Evolutionary conservation across 2,797 vertebrate genomes (phyloP).

Genomic region (Hydrolagus colliei): DNA sequence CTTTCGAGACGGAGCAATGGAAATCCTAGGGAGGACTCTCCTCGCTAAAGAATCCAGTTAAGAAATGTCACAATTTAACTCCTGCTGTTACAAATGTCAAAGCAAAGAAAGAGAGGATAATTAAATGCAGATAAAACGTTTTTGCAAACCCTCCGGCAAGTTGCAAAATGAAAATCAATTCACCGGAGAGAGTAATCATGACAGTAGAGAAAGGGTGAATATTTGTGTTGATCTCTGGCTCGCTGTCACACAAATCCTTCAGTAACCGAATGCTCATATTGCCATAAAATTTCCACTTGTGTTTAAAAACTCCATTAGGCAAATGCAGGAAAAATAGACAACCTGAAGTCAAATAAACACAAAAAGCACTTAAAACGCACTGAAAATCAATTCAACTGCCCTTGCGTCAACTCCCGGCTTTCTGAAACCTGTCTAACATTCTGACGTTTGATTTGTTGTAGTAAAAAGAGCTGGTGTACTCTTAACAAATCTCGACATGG

Average conservation of each 20-base stretch:
- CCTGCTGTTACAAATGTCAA: not conserved
- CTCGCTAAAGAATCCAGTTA: not conserved
- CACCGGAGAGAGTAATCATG: not conserved
- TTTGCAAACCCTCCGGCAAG: not conserved
- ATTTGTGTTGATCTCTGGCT: constrained; percentile 52
- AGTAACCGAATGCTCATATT: constrained; percentile 43
- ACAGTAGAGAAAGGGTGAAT: not conserved
- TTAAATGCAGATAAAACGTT: not conserved
- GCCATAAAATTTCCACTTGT: constrained; percentile 46
- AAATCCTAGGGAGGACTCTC: not conserved
- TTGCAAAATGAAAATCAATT: not conserved
- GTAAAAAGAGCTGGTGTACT: not conserved
- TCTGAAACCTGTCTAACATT: constrained; percentile 27
- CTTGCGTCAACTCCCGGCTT: not conserved
- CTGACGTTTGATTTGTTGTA: constrained; percentile 25
- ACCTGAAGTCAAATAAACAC: constrained; percentile 57
- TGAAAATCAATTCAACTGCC: constrained; percentile 33
- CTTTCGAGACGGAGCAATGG: too few species aligned
- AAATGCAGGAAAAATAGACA: constrained; percentile 47
- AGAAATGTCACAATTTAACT: not conserved
- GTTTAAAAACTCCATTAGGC: constrained; percentile 46
- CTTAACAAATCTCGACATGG: constrained; percentile 3
- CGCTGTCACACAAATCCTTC: constrained; percentile 53
- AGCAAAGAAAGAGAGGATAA: too few species aligned
- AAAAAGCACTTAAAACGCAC: constrained; percentile 50